Evolutionary conservation across 92 coral and sea anemone genomes (phyloP), one percentile per base, ranked within the genome.

Genomic region (Phenganax marumi): DNA sequence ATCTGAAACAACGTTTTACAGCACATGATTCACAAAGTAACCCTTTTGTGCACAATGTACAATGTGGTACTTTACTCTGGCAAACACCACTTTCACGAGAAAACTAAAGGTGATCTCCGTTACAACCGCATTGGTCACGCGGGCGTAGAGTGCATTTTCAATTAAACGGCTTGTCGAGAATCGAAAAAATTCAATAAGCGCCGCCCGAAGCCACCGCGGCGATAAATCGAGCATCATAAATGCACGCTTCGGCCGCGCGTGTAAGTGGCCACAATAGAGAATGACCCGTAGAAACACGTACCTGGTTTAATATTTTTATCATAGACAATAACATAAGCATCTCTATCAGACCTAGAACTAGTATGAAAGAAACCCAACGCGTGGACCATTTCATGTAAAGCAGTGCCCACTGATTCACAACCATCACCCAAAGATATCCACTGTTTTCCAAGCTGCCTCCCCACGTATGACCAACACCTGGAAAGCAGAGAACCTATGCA

Each of bases 301-400:
- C 98, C 93, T 84, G 86, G 51, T 18, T 58, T 81, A 18, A 95
- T 82, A 58, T 95, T 92, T 19, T 86, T 69, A 12, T 81, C 62
- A 74, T 68, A 81, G 10, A 95, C 93, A 43, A 82, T 65, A 7
- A 95, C 97, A 50, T 95, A 95, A 22, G 96, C 85, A 64, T 92
- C 98, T 18, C 98, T 86, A 77, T 95, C 98, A 19, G 88, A 80
- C 66, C 98, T 91, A 3, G 98, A 95, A 69, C 96, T 90, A n/a
- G 98, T 92, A 91, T 95, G 98, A 46, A 95, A 92, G 81, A 95
- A 95, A 10, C 98, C 98, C 8, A 92, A 72, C 12, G 93, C 86
- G 86, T 95, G 98, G 80, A 89, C 76, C 68, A 92, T 56, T 82
- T 95, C 98, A 73, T 95, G 98, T 51, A 90, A 70, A 75, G 93